These are phyloP conservation scores for Hydrozoanthus gracilis DNA, from an alignment of 92 coral and sea anemone genomes.

Conservation along the genomic window DNA sequence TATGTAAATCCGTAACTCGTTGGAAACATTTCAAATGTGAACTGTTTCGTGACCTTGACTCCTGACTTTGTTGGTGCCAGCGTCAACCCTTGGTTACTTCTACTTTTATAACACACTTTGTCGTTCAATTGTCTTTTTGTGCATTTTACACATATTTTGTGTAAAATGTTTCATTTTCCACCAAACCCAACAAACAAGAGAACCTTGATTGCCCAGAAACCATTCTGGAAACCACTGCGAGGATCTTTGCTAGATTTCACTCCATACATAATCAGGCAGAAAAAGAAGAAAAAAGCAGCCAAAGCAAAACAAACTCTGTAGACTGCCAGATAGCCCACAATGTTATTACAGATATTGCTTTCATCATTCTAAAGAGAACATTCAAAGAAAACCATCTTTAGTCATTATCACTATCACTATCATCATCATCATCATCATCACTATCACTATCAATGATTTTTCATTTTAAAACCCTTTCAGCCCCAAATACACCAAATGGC, in stretches of 20 bases:
- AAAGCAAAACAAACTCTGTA: slow-evolving; percentile 84
- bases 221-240: slow-evolving; percentile 83
- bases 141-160: too few species aligned
- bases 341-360: slow-evolving; percentile 52
- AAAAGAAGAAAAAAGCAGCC: slow-evolving; percentile 85
- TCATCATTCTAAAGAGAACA: slow-evolving; percentile 27
- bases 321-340: slow-evolving; percentile 89
- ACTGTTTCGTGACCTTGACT: too few species aligned
- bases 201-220: slow-evolving; percentile 90
- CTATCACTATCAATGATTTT: too few species aligned
- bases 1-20: too few species aligned
- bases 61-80: too few species aligned
- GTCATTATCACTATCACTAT: not conserved
- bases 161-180: too few species aligned
- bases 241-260: slow-evolving; percentile 79
- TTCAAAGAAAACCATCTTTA: not conserved
- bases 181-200: slow-evolving; percentile 71
- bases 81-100: too few species aligned
- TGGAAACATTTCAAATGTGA: too few species aligned
- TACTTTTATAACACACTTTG: too few species aligned
- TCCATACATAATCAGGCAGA: slow-evolving; percentile 87
- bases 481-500: too few species aligned
- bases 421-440: not conserved
- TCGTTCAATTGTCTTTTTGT: too few species aligned
- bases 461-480: too few species aligned